Conservation (phyloP, 2,113 vertebrate species). For the Melanotaenia duboulayi region DNA sequence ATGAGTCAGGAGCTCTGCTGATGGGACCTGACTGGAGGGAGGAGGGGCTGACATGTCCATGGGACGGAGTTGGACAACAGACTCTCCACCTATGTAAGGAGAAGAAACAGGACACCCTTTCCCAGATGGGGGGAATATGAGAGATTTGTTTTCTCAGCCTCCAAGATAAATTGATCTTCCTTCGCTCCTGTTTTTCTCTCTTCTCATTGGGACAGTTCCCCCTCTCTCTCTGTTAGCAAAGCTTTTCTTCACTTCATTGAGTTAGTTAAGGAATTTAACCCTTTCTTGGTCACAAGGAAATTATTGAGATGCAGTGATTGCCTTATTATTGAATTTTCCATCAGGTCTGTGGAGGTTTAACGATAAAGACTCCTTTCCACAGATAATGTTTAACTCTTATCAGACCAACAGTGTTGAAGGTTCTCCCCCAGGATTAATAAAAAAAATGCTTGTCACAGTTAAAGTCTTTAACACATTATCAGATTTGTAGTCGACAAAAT, state of each 20-base stretch:
- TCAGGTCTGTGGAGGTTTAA: not conserved
- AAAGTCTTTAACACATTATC: constrained; percentile 35
- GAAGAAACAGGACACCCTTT: constrained; percentile 64
- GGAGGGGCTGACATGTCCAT: constrained; percentile 48
- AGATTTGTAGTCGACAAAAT: constrained; percentile 49
- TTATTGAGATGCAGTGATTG: constrained; percentile 9
- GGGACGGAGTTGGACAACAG: constrained; percentile 49
- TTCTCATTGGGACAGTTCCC: constrained; percentile 10
- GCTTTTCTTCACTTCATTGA: constrained; percentile 16
- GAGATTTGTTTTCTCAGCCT: constrained; percentile 62
- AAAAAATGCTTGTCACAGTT: constrained; percentile 7
- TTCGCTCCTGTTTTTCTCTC: constrained; percentile 10
- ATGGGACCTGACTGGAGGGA: constrained; percentile 50
- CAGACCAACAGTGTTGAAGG: not conserved
- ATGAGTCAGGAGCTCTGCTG: constrained; percentile 70
- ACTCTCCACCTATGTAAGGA: constrained; percentile 53
- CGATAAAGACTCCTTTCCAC: constrained; percentile 1
- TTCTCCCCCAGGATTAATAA: not conserved
- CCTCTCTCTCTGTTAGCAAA: constrained; percentile 1
- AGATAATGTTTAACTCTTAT: constrained; percentile 10
- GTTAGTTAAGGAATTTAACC: not conserved
- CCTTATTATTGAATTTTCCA: constrained; percentile 20
- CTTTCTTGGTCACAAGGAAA: constrained; percentile 1
- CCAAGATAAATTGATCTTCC: constrained; percentile 37
- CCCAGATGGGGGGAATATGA: constrained; percentile 60